These are phyloP conservation scores for Rhynchotus rufescens DNA, from an alignment of 2,797 vertebrate genomes.

Conservation along the genomic window DNA sequence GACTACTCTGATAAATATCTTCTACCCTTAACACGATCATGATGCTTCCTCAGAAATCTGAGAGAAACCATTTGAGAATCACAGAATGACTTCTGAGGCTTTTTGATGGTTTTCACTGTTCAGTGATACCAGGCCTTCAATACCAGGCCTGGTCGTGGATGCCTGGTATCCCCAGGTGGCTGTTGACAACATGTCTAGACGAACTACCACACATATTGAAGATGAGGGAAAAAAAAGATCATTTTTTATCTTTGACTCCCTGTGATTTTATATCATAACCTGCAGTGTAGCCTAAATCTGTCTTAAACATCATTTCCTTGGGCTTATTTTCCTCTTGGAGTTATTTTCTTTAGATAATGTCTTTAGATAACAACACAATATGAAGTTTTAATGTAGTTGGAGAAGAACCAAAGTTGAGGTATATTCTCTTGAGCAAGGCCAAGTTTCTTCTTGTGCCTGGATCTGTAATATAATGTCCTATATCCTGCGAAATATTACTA, in stretches of 20 bases:
- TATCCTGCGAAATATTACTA: not conserved
- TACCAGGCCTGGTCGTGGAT: not conserved
- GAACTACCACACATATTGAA: not conserved
- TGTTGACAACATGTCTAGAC: not conserved
- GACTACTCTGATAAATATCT: not conserved
- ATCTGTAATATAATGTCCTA: not conserved
- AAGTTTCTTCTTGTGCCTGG: not conserved
- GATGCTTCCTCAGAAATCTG: not conserved
- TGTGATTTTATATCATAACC: not conserved
- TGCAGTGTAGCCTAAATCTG: not conserved
- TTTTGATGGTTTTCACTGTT: not conserved
- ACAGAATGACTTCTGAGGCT: not conserved
- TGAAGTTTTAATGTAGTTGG: not conserved
- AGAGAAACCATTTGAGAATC: not conserved
- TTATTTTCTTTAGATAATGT: constrained; percentile 22
- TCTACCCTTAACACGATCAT: not conserved
- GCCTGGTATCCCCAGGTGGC: not conserved
- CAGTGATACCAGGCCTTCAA: not conserved
- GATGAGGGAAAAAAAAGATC: not conserved
- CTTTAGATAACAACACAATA: not conserved
- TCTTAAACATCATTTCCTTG: not conserved
- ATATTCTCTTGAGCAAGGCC: not conserved
- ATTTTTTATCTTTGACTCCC: constrained; percentile 5
- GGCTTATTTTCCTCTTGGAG: not conserved
- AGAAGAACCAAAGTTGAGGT: constrained; percentile 7